Evolutionary conservation across 2,113 vertebrate genomes (phyloP), one percentile per base, ranked within the genome.

Genomic region (Desmodus rotundus): DNA sequence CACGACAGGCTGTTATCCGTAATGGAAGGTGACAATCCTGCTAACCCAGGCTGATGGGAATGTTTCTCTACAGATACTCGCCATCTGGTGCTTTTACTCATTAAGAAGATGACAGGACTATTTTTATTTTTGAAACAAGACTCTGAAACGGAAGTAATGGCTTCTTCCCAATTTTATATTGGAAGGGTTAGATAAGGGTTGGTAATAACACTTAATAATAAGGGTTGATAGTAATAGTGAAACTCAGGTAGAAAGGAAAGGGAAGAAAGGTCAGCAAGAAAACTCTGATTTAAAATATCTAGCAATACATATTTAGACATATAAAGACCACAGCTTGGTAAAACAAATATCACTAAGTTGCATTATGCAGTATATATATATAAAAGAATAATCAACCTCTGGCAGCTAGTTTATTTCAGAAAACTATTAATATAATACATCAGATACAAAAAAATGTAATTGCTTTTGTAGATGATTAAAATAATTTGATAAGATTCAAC

Each of bases 111-210:
- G 84, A 61, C 36, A 86, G 56, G 50, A 26, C 33, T 85, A 52
- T 87, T 93, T 95, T 83, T 76, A 77, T 15, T 85, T 89, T 85
- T 67, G 45, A 89, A 56, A 70, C 24, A 87, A 54, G 38, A 91
- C 7, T 95, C 28, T 41, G 52, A 93, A 67, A 20, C 33, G 54
- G 15, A 65, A 54, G 26, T 88, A 58, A 72, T 85, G 41, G 19
- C 77, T 89, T 31, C 73, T 13, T 92, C 26, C 31, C 24, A 72
- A 38, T 54, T 70, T 54, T 63, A 58, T 93, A 7, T 68, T 63
- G 56, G 15, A 38, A 61, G 28, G 17, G 28, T 33, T 83, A 83
- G 38, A 19, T 90, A 70, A 90, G 26, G 8, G 4, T 74, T 82
- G 41, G 20, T 63, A 54, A 56, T 85, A 65, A 84, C 33, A 70